Evolutionary conservation across 2,797 vertebrate genomes (phyloP), one percentile per base, ranked within the genome.

Genomic region (Iguana delicatissima): DNA sequence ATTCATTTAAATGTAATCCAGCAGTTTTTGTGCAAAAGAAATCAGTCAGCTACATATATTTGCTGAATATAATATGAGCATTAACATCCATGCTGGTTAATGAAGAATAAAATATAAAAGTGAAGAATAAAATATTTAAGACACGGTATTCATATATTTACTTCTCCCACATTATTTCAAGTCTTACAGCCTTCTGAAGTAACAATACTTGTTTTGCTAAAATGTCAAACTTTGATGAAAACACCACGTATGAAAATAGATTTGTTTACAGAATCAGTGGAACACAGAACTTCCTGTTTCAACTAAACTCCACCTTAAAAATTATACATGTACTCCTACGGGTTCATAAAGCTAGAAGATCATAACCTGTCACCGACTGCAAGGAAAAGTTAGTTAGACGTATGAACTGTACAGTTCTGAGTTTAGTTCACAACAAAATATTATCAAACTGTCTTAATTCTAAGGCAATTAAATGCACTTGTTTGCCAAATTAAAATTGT

Each of bases 211-310:
- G 88, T 92, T 89, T 80, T 67, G 64, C 72, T 0, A 38, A 38
- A 8, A 80, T n/a, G 32, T 1, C 67, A 89, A 29, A 0, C 81
- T 91, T 77, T 90, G 92, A 20, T 89, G 87, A 88, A 92, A 94
- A 88, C 38, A 0, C 88, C 0, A 87, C 1, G 16, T 86, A 95
- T 4, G 64, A 92, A 96, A 95, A 89, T 93, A 89, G 87, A 89
- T 90, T 80, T 96, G 94, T 95, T 96, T 96, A 96, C 96, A 95
- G 93, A 50, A 76, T 77, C 85, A 0, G 92, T 0, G 93, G 94
- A 96, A 91, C 87, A 1, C 76, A 91, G 74, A 92, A 38, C 93
- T 97, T 97, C 96, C 96, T 96, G 94, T 29, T 92, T 93, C 42
- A 93, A 29, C 93, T 93, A 35, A 92, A n/a, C 94, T 93, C 93